These are phyloP conservation scores for Muscicapa adusta DNA, from an alignment of 2,113 vertebrate genomes.

Conservation along the genomic window DNA sequence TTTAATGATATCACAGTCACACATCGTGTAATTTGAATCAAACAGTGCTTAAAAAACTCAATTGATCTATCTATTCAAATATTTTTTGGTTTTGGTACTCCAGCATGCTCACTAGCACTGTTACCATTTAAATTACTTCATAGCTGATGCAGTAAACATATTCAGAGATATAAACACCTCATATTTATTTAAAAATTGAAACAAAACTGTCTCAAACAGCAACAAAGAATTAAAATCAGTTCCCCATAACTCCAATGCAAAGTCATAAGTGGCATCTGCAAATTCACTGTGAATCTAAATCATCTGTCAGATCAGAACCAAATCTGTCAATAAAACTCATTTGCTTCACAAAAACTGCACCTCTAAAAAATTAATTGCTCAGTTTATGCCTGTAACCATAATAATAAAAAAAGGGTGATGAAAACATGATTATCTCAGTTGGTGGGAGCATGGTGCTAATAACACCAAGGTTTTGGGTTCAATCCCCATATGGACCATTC, in stretches of 20 bases:
- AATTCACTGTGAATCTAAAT: not conserved
- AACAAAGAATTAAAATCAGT: not conserved
- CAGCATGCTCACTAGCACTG: not conserved
- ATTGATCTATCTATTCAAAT: slow-evolving; percentile 17
- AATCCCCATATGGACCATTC: not conserved
- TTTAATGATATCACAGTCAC: slow-evolving; percentile 70
- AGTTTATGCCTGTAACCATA: not conserved
- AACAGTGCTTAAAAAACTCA: slow-evolving; percentile 51
- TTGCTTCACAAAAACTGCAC: not conserved
- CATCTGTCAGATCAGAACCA: not conserved
- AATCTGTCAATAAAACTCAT: not conserved
- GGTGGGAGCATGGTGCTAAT: not conserved
- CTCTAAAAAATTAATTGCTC: not conserved
- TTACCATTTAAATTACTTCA: slow-evolving; percentile 7
- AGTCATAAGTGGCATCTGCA: not conserved
- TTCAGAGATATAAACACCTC: not conserved
- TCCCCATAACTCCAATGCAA: not conserved
- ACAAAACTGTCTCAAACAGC: not conserved
- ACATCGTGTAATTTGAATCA: slow-evolving; percentile 67
- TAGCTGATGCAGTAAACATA: not conserved
- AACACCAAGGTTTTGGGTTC: not conserved
- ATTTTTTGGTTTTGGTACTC: slow-evolving; percentile 25
- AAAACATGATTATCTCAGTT: not conserved
- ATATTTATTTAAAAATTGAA: not conserved
- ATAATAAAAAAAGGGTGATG: not conserved